A percentile compares a stretch with the other conserved stretches of the same genome.
Evolutionary conservation across 2,113 vertebrate species (phyloP).

Genomic region (Esox niger): DNA sequence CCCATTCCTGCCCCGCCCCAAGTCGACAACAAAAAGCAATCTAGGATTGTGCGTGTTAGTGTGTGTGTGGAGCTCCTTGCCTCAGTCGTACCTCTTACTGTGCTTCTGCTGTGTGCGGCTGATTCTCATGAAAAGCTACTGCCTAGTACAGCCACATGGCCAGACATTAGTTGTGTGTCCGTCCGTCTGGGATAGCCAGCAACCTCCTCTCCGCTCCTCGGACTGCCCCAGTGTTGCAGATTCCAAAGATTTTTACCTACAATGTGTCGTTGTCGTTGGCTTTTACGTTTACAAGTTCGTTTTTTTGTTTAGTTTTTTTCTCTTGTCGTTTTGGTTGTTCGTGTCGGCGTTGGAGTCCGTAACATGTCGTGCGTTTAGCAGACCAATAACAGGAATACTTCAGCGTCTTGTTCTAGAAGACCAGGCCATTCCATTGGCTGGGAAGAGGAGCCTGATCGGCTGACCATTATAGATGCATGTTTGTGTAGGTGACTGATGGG

Average conservation of each 20-base stretch:
- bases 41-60: conserved; percentile 67
- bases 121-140: conserved; percentile 76
- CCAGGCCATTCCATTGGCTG: conserved; percentile 51
- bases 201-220: conserved; percentile 49
- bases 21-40: conserved; percentile 73
- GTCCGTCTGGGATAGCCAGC: conserved; percentile 61
- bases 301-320: conserved; percentile 44
- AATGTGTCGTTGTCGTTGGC: conserved; percentile 67
- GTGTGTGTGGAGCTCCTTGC: conserved; percentile 59
- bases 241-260: conserved; percentile 79
- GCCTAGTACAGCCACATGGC: conserved; percentile 72
- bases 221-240: conserved; percentile 58
- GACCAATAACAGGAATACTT: conserved; percentile 62
- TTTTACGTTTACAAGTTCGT: conserved; percentile 71
- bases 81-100: conserved; percentile 74
- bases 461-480: conserved; percentile 77
- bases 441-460: conserved; percentile 58
- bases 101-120: conserved; percentile 73
- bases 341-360: conserved; percentile 58
- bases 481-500: conserved; percentile 69
- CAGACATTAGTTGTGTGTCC: conserved; percentile 37
- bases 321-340: conserved; percentile 59
- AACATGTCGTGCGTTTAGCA: conserved; percentile 68
- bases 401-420: conserved; percentile 31
- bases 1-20: conserved; percentile 49